Conservation (phyloP, 2,888 invertebrate genomes). For the Dorcus parallelipipedus region DNA sequence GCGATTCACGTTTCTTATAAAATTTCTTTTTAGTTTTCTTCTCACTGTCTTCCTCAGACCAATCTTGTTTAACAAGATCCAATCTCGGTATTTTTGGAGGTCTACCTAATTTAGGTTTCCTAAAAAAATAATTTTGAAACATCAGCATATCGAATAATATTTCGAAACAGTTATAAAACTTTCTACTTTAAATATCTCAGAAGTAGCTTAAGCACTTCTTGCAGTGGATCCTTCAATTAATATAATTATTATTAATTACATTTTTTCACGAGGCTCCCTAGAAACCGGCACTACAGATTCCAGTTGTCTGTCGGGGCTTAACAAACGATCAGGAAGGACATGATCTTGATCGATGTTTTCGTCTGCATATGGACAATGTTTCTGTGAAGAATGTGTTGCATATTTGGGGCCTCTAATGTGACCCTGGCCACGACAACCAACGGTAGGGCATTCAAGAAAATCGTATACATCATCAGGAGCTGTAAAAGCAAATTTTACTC, state of each 20-base stretch:
- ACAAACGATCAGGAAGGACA: conserved; percentile 52
- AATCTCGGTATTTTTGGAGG: conserved; percentile 38
- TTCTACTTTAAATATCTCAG: too few relatives aligned
- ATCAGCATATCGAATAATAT: too few relatives aligned
- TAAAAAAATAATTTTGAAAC: conserved; percentile 22
- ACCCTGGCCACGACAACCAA: conserved; percentile 88
- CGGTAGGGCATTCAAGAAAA: conserved; percentile 71
- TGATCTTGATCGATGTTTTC: conserved; percentile 54
- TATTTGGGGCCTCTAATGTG: conserved; percentile 77
- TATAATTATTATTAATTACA: conserved; percentile 13
- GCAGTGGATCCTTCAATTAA: too few relatives aligned
- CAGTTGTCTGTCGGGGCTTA: conserved; percentile 47
- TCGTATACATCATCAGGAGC: conserved; percentile 62
- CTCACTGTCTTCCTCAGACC: conserved; percentile 20
- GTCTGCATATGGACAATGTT: conserved; percentile 72
- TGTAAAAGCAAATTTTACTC: conserved; percentile 33
- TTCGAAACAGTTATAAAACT: too few relatives aligned
- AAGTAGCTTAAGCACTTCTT: too few relatives aligned
- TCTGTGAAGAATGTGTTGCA: conserved; percentile 67
- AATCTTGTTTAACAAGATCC: conserved; percentile 24
- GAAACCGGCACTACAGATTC: conserved; percentile 46
- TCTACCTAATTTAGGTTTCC: conserved; percentile 39
- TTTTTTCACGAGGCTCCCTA: conserved; percentile 44
- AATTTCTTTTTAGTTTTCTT: conserved; percentile 26
- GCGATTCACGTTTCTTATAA: conserved; percentile 25